Conservation (phyloP, 2,797 vertebrate species). For the Buceros bicornis region DNA sequence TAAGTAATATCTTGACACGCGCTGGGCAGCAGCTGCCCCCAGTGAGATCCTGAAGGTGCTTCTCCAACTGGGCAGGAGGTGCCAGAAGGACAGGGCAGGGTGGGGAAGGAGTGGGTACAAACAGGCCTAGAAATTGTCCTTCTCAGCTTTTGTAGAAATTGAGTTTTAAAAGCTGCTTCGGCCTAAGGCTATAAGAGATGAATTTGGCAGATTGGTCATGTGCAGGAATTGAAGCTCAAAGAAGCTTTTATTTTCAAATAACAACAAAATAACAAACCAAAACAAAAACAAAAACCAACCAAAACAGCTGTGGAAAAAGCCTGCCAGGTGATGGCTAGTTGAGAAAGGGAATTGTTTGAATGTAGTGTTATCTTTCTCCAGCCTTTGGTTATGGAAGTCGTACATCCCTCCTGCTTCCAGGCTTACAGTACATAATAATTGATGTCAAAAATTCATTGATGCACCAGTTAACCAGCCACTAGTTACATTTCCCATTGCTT, state of each 20-base stretch:
- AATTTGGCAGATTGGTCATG: conserved; percentile 11
- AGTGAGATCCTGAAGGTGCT: neutral
- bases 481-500: neutral
- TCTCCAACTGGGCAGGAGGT: neutral
- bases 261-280: neutral
- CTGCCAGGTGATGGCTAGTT: neutral
- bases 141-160: neutral
- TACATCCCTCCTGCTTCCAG: neutral
- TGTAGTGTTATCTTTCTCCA: neutral
- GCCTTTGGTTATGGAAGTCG: neutral
- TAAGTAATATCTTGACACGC: conserved; percentile 44
- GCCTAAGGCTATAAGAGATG: conserved; percentile 1
- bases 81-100: neutral
- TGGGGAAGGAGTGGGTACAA: neutral
- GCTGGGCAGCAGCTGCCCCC: neutral
- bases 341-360: neutral
- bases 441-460: neutral
- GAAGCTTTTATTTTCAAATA: neutral
- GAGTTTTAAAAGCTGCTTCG: conserved; percentile 17
- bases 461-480: neutral
- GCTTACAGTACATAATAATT: neutral
- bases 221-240: neutral
- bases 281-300: neutral
- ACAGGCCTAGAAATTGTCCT: neutral
- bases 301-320: neutral